These are phyloP conservation scores for Myodes glareolus DNA, from an alignment of 2,113 vertebrate genomes.

Conservation along the genomic window DNA sequence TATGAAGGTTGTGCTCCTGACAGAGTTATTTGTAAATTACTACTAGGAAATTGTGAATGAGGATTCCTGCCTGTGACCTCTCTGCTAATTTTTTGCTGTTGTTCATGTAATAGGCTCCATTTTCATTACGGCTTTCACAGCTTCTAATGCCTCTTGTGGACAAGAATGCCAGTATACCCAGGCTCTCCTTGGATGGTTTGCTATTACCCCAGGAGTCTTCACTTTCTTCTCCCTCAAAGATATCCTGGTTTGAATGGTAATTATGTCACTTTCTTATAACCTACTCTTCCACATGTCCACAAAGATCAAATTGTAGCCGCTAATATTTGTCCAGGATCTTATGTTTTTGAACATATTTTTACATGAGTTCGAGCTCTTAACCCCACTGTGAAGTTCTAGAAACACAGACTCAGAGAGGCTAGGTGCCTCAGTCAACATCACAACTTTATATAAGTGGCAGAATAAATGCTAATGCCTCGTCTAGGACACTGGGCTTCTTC, in stretches of 20 bases:
- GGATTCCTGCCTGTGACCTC: not conserved
- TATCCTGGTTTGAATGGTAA: not conserved
- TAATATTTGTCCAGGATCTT: not conserved
- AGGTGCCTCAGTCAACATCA: too few relatives aligned
- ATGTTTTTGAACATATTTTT: not conserved
- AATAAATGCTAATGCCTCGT: not conserved
- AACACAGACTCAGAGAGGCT: not conserved
- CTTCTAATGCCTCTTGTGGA: not conserved
- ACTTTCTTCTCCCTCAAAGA: not conserved
- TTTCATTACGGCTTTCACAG: not conserved
- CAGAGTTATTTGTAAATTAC: not conserved
- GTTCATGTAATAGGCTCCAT: not conserved
- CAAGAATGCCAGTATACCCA: not conserved
- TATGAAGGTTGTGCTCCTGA: not conserved
- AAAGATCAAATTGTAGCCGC: not conserved
- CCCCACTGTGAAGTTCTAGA: not conserved
- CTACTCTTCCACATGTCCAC: not conserved
- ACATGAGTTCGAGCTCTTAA: not conserved
- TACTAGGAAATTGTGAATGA: not conserved
- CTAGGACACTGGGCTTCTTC: not conserved
- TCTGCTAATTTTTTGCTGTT: not conserved
- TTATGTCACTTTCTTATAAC: not conserved
- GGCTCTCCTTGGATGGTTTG: not conserved
- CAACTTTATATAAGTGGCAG: too few relatives aligned
- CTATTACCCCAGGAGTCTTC: not conserved